Conservation (phyloP, 23 tunicate species). For the Ascidia mentula region DNA sequence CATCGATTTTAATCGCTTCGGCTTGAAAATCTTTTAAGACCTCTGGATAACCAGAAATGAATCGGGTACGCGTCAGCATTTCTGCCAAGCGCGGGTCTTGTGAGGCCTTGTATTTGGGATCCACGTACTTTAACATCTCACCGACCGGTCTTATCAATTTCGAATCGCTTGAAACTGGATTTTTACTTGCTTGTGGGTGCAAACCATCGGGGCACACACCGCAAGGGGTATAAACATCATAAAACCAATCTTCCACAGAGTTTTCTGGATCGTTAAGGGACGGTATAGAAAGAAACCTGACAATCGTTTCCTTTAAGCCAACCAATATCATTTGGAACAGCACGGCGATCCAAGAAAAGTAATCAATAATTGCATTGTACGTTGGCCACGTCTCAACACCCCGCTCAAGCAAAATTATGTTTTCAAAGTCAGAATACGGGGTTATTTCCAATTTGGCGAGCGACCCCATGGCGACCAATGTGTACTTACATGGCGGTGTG, state of each 20-base stretch:
- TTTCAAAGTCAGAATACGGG: conserved; percentile 16
- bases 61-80: conserved; percentile 21
- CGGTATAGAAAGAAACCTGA: conserved; percentile 2
- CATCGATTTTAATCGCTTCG: neutral
- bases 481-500: conserved; percentile 32
- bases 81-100: neutral
- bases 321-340: conserved; percentile 28
- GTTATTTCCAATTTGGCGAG: conserved; percentile 25
- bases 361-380: conserved; percentile 2
- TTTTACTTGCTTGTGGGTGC: neutral
- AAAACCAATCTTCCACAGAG: conserved; percentile 2
- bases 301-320: conserved; percentile 6
- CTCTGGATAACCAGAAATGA: conserved; percentile 16
- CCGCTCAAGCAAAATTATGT: conserved; percentile 11
- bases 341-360: conserved; percentile 30
- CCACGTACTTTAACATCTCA: conserved; percentile 17
- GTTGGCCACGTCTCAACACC: conserved; percentile 19
- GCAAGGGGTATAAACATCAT: conserved; percentile 9
- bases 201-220: conserved; percentile 14
- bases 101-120: neutral
- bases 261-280: neutral
- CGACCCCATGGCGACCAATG: conserved; percentile 25
- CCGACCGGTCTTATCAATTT: conserved; percentile 25
- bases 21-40: conserved; percentile 15
- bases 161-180: neutral